Evolutionary conservation across 2,888 invertebrate genomes (phyloP).

Genomic region (Cryptocephalus moraei): DNA sequence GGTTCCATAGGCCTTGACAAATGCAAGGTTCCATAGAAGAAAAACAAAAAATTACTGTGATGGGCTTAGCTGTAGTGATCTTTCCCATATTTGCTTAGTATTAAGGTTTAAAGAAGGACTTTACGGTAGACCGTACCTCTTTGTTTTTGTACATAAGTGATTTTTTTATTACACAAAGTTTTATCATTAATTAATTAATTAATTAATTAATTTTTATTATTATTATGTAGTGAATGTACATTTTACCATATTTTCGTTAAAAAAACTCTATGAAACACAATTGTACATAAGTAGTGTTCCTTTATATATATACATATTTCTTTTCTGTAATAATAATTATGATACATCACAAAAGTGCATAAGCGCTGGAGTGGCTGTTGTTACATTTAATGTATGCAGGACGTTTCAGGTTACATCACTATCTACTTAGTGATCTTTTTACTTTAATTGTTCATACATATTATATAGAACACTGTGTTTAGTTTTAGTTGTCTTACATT

Average conservation of each 20-base stretch:
- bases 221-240: conserved; percentile 1
- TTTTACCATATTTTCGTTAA: not conserved
- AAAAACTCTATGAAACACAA: too few relatives aligned
- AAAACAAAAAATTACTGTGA: conserved; percentile 40
- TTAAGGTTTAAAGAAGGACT: conserved; percentile 5
- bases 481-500: too few relatives aligned
- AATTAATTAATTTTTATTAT: not conserved
- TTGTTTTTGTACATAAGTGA: conserved; percentile 39
- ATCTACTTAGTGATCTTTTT: too few relatives aligned
- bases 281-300: too few relatives aligned
- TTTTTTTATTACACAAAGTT: conserved; percentile 33
- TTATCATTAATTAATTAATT: conserved; percentile 18
- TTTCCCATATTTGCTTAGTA: conserved; percentile 35
- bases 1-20: conserved; percentile 74
- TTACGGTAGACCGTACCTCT: conserved; percentile 9
- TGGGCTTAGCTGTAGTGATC: conserved; percentile 38
- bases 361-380: too few relatives aligned
- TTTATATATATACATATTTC: not conserved
- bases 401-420: too few relatives aligned
- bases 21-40: conserved; percentile 47
- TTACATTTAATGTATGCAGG: too few relatives aligned
- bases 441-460: too few relatives aligned
- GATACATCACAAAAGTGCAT: not conserved
- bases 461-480: too few relatives aligned
- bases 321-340: not conserved